Evolutionary conservation across 1,140 invertebrate species (phyloP).

Genomic region (Papilio aristodemus): DNA sequence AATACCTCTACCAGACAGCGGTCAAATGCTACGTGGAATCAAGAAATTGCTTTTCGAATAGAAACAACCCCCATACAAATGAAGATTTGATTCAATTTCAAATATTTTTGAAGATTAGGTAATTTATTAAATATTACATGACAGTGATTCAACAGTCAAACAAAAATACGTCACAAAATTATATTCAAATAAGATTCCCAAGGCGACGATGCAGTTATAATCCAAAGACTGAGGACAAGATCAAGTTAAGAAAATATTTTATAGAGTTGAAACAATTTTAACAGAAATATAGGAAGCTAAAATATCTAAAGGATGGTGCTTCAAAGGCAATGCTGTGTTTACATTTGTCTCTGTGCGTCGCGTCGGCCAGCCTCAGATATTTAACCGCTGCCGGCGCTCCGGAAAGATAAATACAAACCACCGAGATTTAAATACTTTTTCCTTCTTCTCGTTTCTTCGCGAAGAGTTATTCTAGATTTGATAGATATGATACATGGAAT

Average conservation of each 20-base stretch:
- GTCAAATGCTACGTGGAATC: background rate
- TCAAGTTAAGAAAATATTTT: constrained; percentile 17
- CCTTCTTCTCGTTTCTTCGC: constrained; percentile 46
- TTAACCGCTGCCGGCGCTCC: constrained; percentile 62
- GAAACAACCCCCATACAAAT: too few species aligned
- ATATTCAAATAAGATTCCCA: background rate
- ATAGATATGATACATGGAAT: background rate
- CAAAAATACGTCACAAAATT: too few species aligned
- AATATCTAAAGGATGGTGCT: constrained; percentile 51
- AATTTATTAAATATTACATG: too few species aligned
- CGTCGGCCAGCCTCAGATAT: constrained; percentile 60
- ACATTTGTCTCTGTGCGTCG: constrained; percentile 59
- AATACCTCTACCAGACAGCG: background rate
- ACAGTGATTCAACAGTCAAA: too few species aligned
- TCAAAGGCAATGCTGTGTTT: constrained; percentile 69
- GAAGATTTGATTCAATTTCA: too few species aligned
- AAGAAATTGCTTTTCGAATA: background rate
- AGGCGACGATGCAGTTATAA: background rate
- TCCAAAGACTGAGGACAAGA: background rate
- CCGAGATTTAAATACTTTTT: constrained; percentile 69
- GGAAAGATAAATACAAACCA: constrained; percentile 65
- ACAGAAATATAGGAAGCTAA: constrained; percentile 38
- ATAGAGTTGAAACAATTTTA: constrained; percentile 31
- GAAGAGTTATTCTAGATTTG: constrained; percentile 27
- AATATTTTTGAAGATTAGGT: too few species aligned